phyloP scores from a whole-genome alignment of 2,797 vertebrate species.

The Crocodylus rhombifer region DNA sequence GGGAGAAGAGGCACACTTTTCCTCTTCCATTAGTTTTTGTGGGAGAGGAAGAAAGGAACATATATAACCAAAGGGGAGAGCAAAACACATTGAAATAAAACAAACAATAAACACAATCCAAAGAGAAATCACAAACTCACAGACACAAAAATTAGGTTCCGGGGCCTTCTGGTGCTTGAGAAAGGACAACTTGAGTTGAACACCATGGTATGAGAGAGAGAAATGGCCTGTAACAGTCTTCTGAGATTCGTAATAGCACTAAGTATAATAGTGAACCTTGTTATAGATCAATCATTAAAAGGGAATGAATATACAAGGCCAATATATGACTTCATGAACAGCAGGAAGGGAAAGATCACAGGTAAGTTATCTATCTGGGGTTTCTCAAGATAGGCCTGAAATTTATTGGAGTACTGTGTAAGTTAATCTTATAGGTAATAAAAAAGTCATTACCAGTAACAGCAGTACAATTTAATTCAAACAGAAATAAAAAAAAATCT shows the following conservation, averaged over 20 bases:
- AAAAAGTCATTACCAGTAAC: not conserved
- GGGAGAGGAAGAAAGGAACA: not conserved
- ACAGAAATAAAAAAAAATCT: constrained; percentile 31
- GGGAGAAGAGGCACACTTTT: constrained; percentile 11
- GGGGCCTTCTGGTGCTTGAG: not conserved
- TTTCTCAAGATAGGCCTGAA: constrained; percentile 9
- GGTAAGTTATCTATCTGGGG: not conserved
- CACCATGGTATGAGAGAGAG: not conserved
- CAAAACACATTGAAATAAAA: not conserved
- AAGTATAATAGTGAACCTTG: constrained; percentile 31
- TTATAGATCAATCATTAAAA: constrained; percentile 49
- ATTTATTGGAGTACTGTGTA: constrained; percentile 17
- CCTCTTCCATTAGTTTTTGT: accelerated
- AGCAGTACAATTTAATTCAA: constrained; percentile 31
- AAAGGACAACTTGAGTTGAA: not conserved
- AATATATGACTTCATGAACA: not conserved
- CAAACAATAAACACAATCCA: not conserved
- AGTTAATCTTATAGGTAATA: not conserved
- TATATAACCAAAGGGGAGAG: not conserved
- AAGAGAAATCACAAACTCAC: not conserved
- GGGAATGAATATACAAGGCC: not conserved
- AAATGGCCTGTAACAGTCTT: accelerated
- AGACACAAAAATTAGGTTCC: not conserved
- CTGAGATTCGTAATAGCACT: not conserved
- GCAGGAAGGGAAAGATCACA: not conserved